These are phyloP conservation scores for Strigamia maritima DNA, from an alignment of 2,888 invertebrate genomes.

Conservation along the genomic window DNA sequence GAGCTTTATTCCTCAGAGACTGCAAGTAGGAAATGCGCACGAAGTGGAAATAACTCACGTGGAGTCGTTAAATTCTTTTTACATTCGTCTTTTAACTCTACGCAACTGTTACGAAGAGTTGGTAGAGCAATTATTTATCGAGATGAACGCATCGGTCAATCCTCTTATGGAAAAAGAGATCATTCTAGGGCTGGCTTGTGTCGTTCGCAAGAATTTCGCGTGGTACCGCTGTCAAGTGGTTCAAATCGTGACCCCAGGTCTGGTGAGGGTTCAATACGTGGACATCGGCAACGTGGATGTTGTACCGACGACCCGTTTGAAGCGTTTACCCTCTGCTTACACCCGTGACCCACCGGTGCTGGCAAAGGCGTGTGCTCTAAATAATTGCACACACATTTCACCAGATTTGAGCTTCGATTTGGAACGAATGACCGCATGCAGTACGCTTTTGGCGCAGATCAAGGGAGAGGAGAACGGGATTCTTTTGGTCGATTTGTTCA, in stretches of 20 bases:
- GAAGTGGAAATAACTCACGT: background rate
- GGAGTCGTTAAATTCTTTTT: background rate
- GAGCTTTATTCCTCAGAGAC: background rate
- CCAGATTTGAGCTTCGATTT: background rate
- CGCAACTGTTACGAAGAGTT: background rate
- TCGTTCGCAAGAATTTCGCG: background rate
- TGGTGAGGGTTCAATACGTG: constrained; percentile 2
- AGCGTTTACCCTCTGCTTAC: background rate
- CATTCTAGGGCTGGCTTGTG: background rate
- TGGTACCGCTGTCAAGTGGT: constrained; percentile 21
- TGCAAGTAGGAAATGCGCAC: background rate
- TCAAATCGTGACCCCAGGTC: background rate
- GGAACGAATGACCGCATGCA: background rate
- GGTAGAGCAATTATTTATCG: background rate
- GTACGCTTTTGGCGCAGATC: background rate
- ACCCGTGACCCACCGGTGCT: background rate
- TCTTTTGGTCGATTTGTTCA: constrained; percentile 8
- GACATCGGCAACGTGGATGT: constrained; percentile 1
- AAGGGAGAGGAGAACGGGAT: background rate
- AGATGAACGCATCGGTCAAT: background rate
- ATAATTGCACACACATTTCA: background rate
- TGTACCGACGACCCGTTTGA: background rate
- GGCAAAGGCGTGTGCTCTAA: constrained; percentile 1
- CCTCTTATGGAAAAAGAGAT: background rate
- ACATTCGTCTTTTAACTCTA: background rate